Evolutionary conservation across 2,888 invertebrate genomes (phyloP), one percentile per base, ranked within the genome.

Genomic region (Alsophila aescularia): DNA sequence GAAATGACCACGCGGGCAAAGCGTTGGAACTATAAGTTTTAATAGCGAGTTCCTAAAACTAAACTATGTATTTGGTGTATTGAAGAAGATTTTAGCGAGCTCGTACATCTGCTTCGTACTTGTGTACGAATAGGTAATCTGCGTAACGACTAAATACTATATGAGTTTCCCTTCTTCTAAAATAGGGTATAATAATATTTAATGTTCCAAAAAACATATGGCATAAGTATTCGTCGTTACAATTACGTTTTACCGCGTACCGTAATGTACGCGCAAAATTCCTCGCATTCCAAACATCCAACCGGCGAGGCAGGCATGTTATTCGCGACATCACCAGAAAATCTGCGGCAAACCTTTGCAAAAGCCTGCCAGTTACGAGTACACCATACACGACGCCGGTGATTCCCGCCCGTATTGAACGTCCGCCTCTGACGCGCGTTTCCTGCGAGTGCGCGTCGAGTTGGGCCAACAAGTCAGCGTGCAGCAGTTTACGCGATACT

Each of bases 381-480:
- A 34, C 52, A 67, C 73, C 75, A 77, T 76, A 75, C 73, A 69
- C 67, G 64, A 52, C 36, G 31, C 29, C 44, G 24, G 37, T 67
- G 70, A 63, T 75, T 75, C 75, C 77, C 72, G 58, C 73, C 72
- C 72, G 71, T 66, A 70, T 70, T 68, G 58, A 68, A 69, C 74
- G 72, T 69, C 73, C 73, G 73, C 73, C 72, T 66, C 71, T 73
- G 73, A 70, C 63, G 60, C 66, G 60, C 69, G 69, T 68, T 75
- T 77, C 78, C 77, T 69, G 73, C 53, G 51, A 44, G n/a, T 45
- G 34, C 54, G 42, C 40, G 36, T 48, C 43, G 35, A 45, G 52
- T 58, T 2, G 41, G 16, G 41, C 35, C 36, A 21, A 15, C 31
- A 13, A 31, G 42, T 29, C 27, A 9, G 51, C 51, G 43, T 27